A percentile compares a stretch with the other conserved stretches of the same genome.
phyloP scores from a whole-genome alignment of 2,888 invertebrate species.

The Galerucella nymphaeae region DNA sequence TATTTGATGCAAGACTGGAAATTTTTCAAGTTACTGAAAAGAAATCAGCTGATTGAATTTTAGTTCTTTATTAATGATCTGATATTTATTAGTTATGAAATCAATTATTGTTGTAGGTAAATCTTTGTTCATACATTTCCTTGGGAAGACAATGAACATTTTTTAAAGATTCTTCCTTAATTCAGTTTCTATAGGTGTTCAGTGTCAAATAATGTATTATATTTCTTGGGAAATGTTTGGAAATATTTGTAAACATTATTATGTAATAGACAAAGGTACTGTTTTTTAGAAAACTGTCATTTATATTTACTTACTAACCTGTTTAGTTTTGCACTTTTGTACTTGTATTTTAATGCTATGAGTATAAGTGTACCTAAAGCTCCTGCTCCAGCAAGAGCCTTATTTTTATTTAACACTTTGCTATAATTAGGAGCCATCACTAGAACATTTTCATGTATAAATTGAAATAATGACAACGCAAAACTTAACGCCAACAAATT shows the following conservation, averaged over 20 bases:
- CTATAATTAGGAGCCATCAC: conserved; percentile 81
- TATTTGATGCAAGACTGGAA: too few species aligned
- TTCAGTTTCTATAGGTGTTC: background rate
- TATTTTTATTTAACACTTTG: conserved; percentile 77
- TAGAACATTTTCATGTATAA: conserved; percentile 32
- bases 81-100: too few species aligned
- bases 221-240: background rate
- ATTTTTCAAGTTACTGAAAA: too few species aligned
- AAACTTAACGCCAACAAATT: background rate
- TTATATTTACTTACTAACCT: conserved; percentile 48
- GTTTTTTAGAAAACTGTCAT: conserved; percentile 10
- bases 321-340: conserved; percentile 59
- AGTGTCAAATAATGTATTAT: background rate
- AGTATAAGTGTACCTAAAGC: conserved; percentile 73
- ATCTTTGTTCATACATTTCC: background rate
- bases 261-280: background rate
- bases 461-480: conserved; percentile 10
- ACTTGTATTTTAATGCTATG: conserved; percentile 66
- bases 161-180: background rate
- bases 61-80: too few species aligned
- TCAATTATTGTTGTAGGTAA: background rate
- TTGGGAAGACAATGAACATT: background rate
- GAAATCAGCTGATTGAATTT: too few species aligned
- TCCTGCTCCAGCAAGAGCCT: conserved; percentile 74
- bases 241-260: background rate